Evolutionary conservation across 2,888 invertebrate genomes (phyloP), one percentile per base, ranked within the genome.

Genomic region (Acanthosepion pharaonis): DNA sequence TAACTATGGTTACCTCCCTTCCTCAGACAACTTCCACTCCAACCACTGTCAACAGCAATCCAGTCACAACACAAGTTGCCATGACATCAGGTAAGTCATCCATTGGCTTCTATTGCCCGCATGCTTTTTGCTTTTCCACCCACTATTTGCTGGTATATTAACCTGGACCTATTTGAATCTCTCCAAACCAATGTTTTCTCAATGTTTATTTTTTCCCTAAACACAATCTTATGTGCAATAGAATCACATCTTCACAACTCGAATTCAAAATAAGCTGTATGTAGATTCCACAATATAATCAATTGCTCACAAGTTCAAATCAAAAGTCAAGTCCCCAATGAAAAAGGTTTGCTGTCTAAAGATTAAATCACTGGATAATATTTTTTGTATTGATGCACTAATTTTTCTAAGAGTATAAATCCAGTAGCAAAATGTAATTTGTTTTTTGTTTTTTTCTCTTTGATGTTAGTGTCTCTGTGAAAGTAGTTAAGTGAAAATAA

Each of bases 1-100:
- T 97, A 59, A 97, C 97, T 95, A 97, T 97, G 97, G 97, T 97
- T 94, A 97, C 97, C 49, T 95, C 96, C 2, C 93, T 96, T 53
- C 96, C 96, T 94, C 94, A 94, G 94, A 94, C 95, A 28, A 94
- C 95, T 59, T 53, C 95, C 3, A 94, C 96, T 23, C 95, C 96
- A 33, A 95, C 96, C 28, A 95, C 96, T n/a, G 94, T 94, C 92
- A 95, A 96, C 55, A 95, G 95, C 18, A 94, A 95, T n/a, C 95
- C 96, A 55, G 95, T 95, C 28, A 95, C 96, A 18, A 95, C 95
- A 91, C 96, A 96, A 92, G 95, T 96, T 92, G 95, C 96, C 93
- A 95, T 95, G 94, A 95, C 96, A 55, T 95, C 96, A 95, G 96
- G 96, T 96, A 95, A 49, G 94, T 93, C 78, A n/a, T 78, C 78